Conservation (phyloP, 64 coral and sea anemone genomes). For the Montipora capricornis region DNA sequence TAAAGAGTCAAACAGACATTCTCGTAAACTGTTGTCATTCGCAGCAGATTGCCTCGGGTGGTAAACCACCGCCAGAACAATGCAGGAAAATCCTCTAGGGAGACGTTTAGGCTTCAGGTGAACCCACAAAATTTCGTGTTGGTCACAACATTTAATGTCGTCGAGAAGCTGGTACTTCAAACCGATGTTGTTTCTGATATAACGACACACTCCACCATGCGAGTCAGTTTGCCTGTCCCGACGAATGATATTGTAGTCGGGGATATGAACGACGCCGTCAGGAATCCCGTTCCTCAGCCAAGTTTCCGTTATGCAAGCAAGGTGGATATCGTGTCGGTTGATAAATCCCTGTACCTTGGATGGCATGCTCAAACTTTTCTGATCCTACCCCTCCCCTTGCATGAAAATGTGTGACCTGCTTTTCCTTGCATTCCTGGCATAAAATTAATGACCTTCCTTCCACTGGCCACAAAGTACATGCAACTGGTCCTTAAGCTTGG, state of each 20-base stretch:
- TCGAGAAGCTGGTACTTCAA: not conserved
- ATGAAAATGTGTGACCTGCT: too few species aligned
- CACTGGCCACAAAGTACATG: too few species aligned
- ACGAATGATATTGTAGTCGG: constrained; percentile 18
- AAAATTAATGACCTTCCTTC: too few species aligned
- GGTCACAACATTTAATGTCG: constrained; percentile 31
- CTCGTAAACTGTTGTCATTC: constrained; percentile 12
- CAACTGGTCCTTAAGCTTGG: too few species aligned
- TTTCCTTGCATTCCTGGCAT: too few species aligned
- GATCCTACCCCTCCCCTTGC: too few species aligned
- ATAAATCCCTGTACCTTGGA: constrained; percentile 35
- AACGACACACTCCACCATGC: constrained; percentile 46
- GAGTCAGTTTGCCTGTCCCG: not conserved
- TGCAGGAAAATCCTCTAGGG: constrained; percentile 33
- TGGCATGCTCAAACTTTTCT: too few species aligned
- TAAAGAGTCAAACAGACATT: not conserved
- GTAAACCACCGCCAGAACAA: constrained; percentile 39
- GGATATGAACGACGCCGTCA: constrained; percentile 44
- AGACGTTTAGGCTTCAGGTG: constrained; percentile 32
- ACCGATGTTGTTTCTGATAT: not conserved
- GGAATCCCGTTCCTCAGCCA: constrained; percentile 49
- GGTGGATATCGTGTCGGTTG: constrained; percentile 22
- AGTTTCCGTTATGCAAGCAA: constrained; percentile 49
- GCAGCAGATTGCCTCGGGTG: constrained; percentile 14
- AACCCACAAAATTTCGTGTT: constrained; percentile 29